Conservation (phyloP, 2,797 vertebrate species). For the Sebastes jordani region DNA sequence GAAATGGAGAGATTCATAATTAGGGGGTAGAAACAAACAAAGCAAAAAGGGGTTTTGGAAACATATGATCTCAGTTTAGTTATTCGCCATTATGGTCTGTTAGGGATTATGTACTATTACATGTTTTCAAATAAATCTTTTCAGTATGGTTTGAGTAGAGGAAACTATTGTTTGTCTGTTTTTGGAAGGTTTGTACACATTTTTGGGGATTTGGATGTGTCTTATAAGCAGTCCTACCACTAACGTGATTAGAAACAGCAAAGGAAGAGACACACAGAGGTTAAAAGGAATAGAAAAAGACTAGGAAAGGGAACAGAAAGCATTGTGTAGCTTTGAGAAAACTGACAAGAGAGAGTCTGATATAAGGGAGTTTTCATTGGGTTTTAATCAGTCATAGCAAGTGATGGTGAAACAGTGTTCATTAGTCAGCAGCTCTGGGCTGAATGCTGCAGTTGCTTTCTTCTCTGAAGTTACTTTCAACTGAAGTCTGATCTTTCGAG, state of each 20-base stretch:
- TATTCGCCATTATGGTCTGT: neutral
- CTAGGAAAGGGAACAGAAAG: neutral
- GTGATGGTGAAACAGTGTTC: constrained; percentile 2
- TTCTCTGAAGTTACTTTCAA: constrained; percentile 4
- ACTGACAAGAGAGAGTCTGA: neutral
- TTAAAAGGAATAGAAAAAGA: neutral
- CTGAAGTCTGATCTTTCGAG: constrained; percentile 9
- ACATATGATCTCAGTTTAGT: neutral
- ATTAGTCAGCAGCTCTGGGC: constrained; percentile 16
- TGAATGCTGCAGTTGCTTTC: constrained; percentile 9
- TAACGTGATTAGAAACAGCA: neutral
- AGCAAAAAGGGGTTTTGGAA: neutral
- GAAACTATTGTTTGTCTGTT: neutral
- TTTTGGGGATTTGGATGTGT: neutral
- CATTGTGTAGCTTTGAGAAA: neutral
- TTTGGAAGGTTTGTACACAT: neutral
- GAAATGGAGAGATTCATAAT: constrained; percentile 9
- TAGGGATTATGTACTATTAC: neutral
- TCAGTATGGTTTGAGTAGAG: neutral
- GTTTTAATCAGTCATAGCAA: constrained; percentile 28
- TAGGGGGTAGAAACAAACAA: neutral
- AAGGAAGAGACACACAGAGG: neutral
- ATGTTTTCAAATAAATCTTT: neutral
- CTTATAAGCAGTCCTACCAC: neutral
- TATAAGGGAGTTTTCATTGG: neutral